These are phyloP conservation scores for Nautilus pompilius DNA, from an alignment of 1,140 invertebrate genomes.

Conservation along the genomic window DNA sequence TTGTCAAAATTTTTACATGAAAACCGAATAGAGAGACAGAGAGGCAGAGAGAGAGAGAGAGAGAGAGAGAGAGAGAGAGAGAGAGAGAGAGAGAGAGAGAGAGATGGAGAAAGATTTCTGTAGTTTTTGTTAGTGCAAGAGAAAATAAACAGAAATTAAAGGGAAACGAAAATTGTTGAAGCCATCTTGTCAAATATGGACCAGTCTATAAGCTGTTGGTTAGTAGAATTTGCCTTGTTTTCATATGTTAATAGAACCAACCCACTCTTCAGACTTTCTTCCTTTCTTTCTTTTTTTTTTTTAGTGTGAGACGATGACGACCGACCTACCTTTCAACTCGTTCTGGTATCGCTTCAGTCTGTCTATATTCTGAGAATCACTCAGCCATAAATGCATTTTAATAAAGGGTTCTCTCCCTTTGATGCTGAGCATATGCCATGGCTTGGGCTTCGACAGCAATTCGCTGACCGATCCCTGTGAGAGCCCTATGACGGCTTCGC, in stretches of 20 bases:
- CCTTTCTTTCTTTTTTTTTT: too few relatives aligned
- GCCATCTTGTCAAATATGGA: too few relatives aligned
- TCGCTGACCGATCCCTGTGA: conserved; percentile 97
- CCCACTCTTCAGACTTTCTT: too few relatives aligned
- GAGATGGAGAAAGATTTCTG: not conserved
- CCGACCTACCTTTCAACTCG: conserved; percentile 52
- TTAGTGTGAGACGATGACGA: too few relatives aligned
- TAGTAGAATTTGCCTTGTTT: too few relatives aligned
- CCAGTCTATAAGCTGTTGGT: too few relatives aligned
- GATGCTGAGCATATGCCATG: conserved; percentile 98
- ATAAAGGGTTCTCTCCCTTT: conserved; percentile 98
- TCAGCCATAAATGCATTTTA: conserved; percentile 95
- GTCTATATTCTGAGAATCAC: conserved; percentile 90
- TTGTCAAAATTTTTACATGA: too few relatives aligned
- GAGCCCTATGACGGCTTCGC: conserved; percentile 91
- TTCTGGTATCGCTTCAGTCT: conserved; percentile 59
- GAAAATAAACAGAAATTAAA: not conserved
- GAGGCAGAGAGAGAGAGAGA: not conserved
- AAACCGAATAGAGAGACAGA: not conserved
- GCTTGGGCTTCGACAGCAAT: conserved; percentile 94
- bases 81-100: not conserved
- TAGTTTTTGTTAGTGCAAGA: conserved; percentile 5
- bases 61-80: not conserved
- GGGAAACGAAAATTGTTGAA: too few relatives aligned
- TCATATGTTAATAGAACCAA: too few relatives aligned